Evolutionary conservation across 2,797 vertebrate genomes (phyloP).

Genomic region (Paedocypris micromegethes): DNA sequence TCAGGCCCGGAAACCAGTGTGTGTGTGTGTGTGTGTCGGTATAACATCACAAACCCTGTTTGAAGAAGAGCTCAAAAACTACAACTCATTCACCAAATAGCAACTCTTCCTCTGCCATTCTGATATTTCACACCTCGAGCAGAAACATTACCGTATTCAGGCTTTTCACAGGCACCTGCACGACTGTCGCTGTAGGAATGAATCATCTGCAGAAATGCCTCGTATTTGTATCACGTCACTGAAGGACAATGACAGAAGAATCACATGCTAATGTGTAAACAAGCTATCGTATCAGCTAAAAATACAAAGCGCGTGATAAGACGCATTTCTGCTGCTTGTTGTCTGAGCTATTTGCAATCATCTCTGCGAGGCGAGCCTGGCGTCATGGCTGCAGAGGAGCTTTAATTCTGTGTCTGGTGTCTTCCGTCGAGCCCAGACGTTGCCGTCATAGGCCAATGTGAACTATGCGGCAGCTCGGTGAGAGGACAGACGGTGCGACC

Average conservation of each 20-base stretch:
- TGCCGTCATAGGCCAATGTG: constrained; percentile 44
- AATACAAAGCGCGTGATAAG: constrained; percentile 6
- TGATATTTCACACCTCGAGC: constrained; percentile 24
- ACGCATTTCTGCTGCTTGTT: neutral
- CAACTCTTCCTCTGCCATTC: neutral
- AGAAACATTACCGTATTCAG: neutral
- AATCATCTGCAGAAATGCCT: constrained; percentile 12
- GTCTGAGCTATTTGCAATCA: no score
- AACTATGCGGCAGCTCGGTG: constrained; percentile 34
- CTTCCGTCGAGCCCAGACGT: constrained; percentile 3
- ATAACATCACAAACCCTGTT: constrained; percentile 7
- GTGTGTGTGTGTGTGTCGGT: constrained; percentile 11
- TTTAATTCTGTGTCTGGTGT: neutral
- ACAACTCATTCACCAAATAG: constrained; percentile 9
- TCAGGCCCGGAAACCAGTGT: constrained; percentile 19
- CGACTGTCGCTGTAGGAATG: neutral
- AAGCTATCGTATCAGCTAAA: constrained; percentile 10
- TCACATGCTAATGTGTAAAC: neutral
- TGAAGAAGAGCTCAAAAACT: constrained; percentile 1
- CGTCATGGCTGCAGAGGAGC: no score
- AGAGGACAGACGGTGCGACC: constrained; percentile 39
- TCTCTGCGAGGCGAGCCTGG: no score
- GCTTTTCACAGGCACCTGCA: neutral
- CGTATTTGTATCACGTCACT: constrained; percentile 14
- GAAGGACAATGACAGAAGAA: constrained; percentile 3